Evolutionary conservation across 2,797 vertebrate genomes (phyloP), one percentile per base, ranked within the genome.

Genomic region (Passerculus sandwichensis): DNA sequence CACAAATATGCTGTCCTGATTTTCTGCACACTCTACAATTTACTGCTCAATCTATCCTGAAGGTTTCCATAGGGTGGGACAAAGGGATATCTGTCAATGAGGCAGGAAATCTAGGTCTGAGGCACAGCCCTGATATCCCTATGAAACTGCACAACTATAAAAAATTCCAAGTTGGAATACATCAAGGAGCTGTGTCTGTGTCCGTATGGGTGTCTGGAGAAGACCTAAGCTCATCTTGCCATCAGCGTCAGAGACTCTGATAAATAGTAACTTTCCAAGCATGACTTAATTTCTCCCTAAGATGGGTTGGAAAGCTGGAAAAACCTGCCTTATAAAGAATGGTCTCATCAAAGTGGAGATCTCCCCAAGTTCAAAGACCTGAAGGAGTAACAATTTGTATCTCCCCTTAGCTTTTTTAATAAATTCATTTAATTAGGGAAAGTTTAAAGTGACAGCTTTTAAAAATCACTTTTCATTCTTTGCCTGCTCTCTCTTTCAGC

Each of bases 401-500:
- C 44, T 90, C 72, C 59, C 32, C 59, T 80, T 65, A 40, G 44
- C 18, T 91, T 94, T 92, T 85, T 34, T 9, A 78, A 87, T 72
- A 91, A 65, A 84, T 65, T 59, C 6, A 42, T 94, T 95, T 90
- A 12, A 83, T 91, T 83, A 74, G 50, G 40, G 50, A 91, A 88
- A 60, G 80, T 85, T 91, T 96, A 72, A 94, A 93, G 77, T 62
- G 74, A 62, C 77, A 82, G 71, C 84, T 93, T 93, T 96, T 89
- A 91, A 92, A 95, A 94, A 94, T 45, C 51, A 38, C 80, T 91
- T 87, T 70, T 65, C 85, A 59, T 90, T 92, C 79, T 88, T 94
- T 70, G 60, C 57, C 80, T 42, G 38, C 47, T 91, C 80, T 94
- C 60, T 86, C 82, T 88, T 91, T 89, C 85, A 80, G 34, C 57